Evolutionary conservation across 2,888 invertebrate genomes (phyloP).

Genomic region (Smittia sp.): DNA sequence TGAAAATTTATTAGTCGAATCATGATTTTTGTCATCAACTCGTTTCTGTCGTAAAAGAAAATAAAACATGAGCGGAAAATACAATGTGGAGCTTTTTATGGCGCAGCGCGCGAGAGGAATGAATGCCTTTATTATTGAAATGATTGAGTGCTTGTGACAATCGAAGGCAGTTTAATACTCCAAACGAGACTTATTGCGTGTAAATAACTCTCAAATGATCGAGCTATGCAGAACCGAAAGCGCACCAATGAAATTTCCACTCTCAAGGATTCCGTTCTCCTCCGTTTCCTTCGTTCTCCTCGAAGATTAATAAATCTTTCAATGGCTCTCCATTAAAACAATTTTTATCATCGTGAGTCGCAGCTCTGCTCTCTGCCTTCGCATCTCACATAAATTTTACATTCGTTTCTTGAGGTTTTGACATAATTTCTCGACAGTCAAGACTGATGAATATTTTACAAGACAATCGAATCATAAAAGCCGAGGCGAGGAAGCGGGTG

Average conservation of each 20-base stretch:
- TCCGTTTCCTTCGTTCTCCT: not conserved
- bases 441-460: slow-evolving; percentile 1
- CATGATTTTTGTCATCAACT: slow-evolving; percentile 26
- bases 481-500: not conserved
- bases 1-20: slow-evolving; percentile 15
- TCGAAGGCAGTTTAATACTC: slow-evolving; percentile 25
- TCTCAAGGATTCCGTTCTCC: not conserved
- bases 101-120: not conserved
- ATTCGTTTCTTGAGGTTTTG: slow-evolving; percentile 5
- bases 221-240: not conserved
- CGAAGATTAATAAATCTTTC: not conserved
- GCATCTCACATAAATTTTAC: not conserved
- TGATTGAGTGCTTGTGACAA: slow-evolving; percentile 26
- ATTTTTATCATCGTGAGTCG: slow-evolving; percentile 1
- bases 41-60: slow-evolving; percentile 1
- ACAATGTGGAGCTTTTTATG: not conserved
- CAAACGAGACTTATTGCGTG: slow-evolving; percentile 29
- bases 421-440: slow-evolving; percentile 7
- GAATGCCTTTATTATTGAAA: slow-evolving; percentile 14
- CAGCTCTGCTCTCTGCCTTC: not conserved
- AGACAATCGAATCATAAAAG: slow-evolving; percentile 31
- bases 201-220: slow-evolving; percentile 10
- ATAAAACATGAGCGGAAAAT: not conserved
- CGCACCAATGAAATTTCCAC: not conserved
- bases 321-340: not conserved